A percentile compares a stretch with the other conserved stretches of the same genome.
Conservation (phyloP, 30 jellyfish, hydroid and myxozoan species). For the Cassiopea xamachana region DNA sequence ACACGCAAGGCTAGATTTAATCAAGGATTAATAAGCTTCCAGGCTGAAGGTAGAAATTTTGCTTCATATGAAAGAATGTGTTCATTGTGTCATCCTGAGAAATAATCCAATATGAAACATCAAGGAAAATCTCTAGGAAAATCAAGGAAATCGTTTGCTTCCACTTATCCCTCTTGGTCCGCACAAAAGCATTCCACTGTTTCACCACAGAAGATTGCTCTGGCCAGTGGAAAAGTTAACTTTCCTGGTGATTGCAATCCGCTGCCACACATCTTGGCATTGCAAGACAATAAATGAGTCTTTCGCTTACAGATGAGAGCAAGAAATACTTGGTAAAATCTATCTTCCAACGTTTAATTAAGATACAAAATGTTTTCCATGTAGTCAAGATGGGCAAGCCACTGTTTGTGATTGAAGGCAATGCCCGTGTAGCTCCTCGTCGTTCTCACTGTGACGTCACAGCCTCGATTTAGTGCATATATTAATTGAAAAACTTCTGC, state of each 20-base stretch:
- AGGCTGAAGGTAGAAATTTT: too few relatives aligned
- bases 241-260: constrained; percentile 36
- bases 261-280: constrained; percentile 49
- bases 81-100: constrained; percentile 22
- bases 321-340: background rate
- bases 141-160: constrained; percentile 35
- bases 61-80: too few relatives aligned
- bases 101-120: background rate
- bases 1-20: too few relatives aligned
- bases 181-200: constrained; percentile 28
- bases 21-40: too few relatives aligned
- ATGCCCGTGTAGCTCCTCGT: constrained; percentile 14
- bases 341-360: background rate
- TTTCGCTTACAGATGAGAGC: background rate
- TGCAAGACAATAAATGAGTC: constrained; percentile 19
- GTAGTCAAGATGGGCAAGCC: background rate
- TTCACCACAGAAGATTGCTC: constrained; percentile 44
- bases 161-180: constrained; percentile 61
- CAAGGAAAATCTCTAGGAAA: constrained; percentile 22
- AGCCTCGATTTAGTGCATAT: constrained; percentile 30
- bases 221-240: constrained; percentile 53
- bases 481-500: background rate
- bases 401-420: constrained; percentile 29
- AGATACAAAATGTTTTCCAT: background rate
- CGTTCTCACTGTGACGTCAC: constrained; percentile 52